A percentile compares a stretch with the other conserved stretches of the same genome.
Conservation (phyloP, 37 sponge, comb jelly and placozoan species). For the Hormiphora californensis region DNA sequence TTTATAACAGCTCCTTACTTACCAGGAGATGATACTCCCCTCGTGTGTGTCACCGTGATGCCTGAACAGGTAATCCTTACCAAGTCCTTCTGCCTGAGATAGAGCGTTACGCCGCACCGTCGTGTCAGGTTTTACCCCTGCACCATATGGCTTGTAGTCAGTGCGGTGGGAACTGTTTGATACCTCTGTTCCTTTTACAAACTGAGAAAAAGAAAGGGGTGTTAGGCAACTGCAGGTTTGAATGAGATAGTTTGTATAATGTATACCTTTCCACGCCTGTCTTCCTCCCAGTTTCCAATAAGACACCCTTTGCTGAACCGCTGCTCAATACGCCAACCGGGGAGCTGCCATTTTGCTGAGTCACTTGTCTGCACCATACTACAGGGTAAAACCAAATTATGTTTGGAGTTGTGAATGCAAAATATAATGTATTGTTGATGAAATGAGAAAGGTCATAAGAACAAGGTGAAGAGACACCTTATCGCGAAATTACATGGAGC, state of each 20-base stretch:
- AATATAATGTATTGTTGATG: too few relatives aligned
- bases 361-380: background rate
- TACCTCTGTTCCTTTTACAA: conserved; percentile 59
- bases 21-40: conserved; percentile 64
- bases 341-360: conserved; percentile 60
- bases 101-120: conserved; percentile 62
- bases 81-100: conserved; percentile 69
- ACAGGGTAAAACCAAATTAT: too few relatives aligned
- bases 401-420: too few relatives aligned
- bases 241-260: background rate
- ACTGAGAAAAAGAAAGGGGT: conserved; percentile 55
- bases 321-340: conserved; percentile 83
- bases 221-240: background rate
- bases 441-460: too few relatives aligned
- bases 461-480: background rate
- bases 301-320: conserved; percentile 72
- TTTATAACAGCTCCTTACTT: too few relatives aligned
- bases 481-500: background rate
- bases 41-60: conserved; percentile 79
- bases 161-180: conserved; percentile 64
- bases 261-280: conserved; percentile 56
- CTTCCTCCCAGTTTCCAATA: conserved; percentile 88
- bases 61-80: conserved; percentile 64
- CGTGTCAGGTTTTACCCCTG: conserved; percentile 59
- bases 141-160: conserved; percentile 57